phyloP scores from a whole-genome alignment of 2,888 invertebrate genomes.

The Drosophila birchii region DNA sequence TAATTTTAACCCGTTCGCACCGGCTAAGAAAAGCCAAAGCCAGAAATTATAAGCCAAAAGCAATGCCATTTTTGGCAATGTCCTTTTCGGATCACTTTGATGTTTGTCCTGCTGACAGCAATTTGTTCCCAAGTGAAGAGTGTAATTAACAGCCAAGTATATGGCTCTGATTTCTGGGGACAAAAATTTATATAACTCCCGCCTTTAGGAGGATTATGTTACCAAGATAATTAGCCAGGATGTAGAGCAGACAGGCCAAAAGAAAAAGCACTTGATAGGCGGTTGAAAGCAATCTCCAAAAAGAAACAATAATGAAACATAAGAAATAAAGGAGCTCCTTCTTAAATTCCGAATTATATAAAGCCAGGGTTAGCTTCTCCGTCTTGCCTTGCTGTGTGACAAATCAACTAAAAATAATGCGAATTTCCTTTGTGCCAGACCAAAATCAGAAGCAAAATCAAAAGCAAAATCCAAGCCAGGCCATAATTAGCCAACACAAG shows the following conservation, averaged over 20 bases:
- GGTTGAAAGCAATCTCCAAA: neutral
- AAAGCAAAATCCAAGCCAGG: slow-evolving; percentile 10
- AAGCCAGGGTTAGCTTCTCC: neutral
- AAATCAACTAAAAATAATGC: slow-evolving; percentile 57
- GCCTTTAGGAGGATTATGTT: slow-evolving; percentile 13
- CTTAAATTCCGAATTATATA: neutral
- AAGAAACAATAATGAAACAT: neutral
- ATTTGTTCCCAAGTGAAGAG: slow-evolving; percentile 25
- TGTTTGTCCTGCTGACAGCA: slow-evolving; percentile 47
- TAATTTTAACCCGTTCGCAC: slow-evolving; percentile 71
- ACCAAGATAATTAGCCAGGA: slow-evolving; percentile 2
- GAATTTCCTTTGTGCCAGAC: slow-evolving; percentile 41
- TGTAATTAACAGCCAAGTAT: slow-evolving; percentile 39
- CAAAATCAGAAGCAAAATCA: slow-evolving; percentile 12
- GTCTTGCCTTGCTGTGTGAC: slow-evolving; percentile 7
- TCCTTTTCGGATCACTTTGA: neutral
- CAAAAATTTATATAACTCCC: slow-evolving; percentile 37
- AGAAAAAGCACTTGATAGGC: neutral
- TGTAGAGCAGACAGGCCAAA: neutral
- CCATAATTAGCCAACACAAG: slow-evolving; percentile 63
- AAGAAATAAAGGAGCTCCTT: neutral
- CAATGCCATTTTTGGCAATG: slow-evolving; percentile 5
- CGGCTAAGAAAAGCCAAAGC: slow-evolving; percentile 63
- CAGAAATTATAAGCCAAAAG: slow-evolving; percentile 62
- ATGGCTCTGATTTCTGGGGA: slow-evolving; percentile 46